Base-by-base conservation (phyloP, 2,797 vertebrate species). In the Oreochromis grahami region DNA sequence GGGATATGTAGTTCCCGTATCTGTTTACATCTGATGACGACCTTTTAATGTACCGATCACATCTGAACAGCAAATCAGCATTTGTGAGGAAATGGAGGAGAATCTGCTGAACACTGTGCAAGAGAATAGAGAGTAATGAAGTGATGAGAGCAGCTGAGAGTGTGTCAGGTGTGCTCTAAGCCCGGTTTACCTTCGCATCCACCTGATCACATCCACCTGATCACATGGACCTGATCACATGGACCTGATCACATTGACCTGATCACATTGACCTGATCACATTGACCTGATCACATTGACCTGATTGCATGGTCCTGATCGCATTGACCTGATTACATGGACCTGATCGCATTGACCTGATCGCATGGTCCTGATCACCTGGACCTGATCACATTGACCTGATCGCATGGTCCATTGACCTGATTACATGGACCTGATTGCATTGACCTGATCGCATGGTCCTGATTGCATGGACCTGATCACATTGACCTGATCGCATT, bases 271-370 rank as follows among this genome's bases (percentile, higher is more conserved):
- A 0, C 2, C 48, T 51, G 50, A 51, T 1, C 5, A 0, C 19
- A 50, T 50, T 0, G 7, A 0, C 2, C 17, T 50, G 48, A 50
- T n/a, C 1, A 0, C 8, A 9, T n/a, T 0, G 2, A 0, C 3
- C 2, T 50, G 48, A 19, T 9, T 2, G 0, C 17, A 50, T 19
- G 0, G 2, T 0, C 1, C 17, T 50, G 14, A 45, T 14, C 5
- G 0, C 5, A 13, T 43, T 1, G 41, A 0, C 0, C 14, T 45
- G 43, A 45, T 7, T 3, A 0, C 13, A 43, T 43, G 0, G 34
- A 32, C 29, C 6, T 32, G 29, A 50, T 2, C 1, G 0, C 2
- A 9, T 48, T 0, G 0, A 0, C 3, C 43, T 15, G 43, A 17
- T 5, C 11, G 0, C 2, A 13, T 43, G 0, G n/a, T n/a, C n/a